Evolutionary conservation across 1,140 invertebrate genomes (phyloP).

Genomic region (Eufriesea mexicana): DNA sequence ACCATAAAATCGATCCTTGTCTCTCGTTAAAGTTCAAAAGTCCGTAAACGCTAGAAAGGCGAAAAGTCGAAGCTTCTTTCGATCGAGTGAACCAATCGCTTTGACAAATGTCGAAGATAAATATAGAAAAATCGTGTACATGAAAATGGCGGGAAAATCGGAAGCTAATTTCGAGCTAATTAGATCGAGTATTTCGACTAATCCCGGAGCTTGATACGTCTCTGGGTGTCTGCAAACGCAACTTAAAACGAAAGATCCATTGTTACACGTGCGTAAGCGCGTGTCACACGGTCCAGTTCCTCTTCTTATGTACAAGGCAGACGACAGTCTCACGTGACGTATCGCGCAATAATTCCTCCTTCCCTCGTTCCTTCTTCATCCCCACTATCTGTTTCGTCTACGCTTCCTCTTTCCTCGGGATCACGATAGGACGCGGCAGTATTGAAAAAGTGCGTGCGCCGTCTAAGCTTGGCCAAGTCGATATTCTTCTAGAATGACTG

Average conservation of each 20-base stretch:
- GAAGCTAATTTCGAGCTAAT: too few species aligned
- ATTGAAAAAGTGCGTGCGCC: slow-evolving; percentile 23
- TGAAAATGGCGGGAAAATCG: neutral
- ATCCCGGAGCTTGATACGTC: neutral
- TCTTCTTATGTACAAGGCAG: slow-evolving; percentile 64
- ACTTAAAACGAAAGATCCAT: slow-evolving; percentile 48
- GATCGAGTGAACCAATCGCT: too few species aligned
- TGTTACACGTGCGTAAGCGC: slow-evolving; percentile 55
- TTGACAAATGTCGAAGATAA: too few species aligned
- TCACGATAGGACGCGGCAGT: slow-evolving; percentile 14
- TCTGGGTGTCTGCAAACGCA: neutral
- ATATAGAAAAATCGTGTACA: too few species aligned
- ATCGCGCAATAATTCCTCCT: slow-evolving; percentile 62
- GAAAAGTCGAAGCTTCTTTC: too few species aligned
- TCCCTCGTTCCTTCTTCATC: slow-evolving; percentile 33
- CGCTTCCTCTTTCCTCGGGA: slow-evolving; percentile 34
- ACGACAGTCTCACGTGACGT: slow-evolving; percentile 67
- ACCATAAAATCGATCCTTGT: too few species aligned
- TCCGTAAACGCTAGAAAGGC: too few species aligned
- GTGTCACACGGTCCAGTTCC: slow-evolving; percentile 64
- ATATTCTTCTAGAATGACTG: slow-evolving; percentile 9
- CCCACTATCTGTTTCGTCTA: slow-evolving; percentile 11
- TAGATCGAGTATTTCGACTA: neutral
- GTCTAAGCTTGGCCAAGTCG: neutral
- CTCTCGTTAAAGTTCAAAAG: too few species aligned